These are phyloP conservation scores for Scaptomyza cyrtandrae DNA, from an alignment of 2,888 invertebrate genomes.

Conservation along the genomic window DNA sequence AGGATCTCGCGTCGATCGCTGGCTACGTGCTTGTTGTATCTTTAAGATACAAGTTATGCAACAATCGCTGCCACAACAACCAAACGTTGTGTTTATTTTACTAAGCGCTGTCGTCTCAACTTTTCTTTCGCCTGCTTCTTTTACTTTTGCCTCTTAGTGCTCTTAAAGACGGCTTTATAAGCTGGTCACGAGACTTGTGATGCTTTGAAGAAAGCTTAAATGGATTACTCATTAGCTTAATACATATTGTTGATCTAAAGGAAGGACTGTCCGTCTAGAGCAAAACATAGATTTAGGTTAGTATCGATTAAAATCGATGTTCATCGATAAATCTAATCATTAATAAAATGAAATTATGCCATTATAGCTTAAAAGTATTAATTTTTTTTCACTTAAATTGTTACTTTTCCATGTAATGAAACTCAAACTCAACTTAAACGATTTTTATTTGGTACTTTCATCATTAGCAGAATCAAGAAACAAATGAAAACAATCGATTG, in stretches of 20 bases:
- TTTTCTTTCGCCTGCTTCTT: neutral
- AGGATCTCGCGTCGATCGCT: constrained; percentile 5
- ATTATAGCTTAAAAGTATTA: too few species aligned
- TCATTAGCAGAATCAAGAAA: too few species aligned
- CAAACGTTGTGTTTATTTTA: neutral
- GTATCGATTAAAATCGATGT: neutral
- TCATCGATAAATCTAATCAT: too few species aligned
- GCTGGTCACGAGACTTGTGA: too few species aligned
- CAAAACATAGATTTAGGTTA: neutral
- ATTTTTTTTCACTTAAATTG: too few species aligned
- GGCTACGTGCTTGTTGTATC: constrained; percentile 26
- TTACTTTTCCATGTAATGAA: too few species aligned
- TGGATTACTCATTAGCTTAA: neutral
- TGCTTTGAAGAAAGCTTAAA: neutral
- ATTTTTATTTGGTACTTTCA: too few species aligned
- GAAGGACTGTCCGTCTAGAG: too few species aligned
- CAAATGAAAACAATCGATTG: too few species aligned
- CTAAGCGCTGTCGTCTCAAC: neutral
- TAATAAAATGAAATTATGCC: neutral
- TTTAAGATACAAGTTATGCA: constrained; percentile 49
- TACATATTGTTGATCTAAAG: neutral
- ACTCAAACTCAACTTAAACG: too few species aligned
- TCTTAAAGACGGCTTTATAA: too few species aligned
- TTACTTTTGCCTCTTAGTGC: neutral
- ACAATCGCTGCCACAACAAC: constrained; percentile 8